Evolutionary conservation across 2,888 invertebrate species (phyloP), one percentile per base, ranked within the genome.

Genomic region (Melolontha melolontha): DNA sequence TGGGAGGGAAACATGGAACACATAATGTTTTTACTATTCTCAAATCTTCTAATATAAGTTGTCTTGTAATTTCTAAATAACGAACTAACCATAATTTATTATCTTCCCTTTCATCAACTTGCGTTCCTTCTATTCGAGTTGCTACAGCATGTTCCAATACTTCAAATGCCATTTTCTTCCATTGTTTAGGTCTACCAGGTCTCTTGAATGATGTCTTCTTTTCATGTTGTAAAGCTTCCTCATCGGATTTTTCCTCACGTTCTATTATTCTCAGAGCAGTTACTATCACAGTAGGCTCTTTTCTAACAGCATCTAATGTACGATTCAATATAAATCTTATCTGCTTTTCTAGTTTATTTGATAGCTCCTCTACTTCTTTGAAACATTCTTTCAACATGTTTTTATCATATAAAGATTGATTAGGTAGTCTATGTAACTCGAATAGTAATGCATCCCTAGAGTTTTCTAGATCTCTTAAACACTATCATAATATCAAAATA

Each of bases 21-120:
- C 95, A 95, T 0, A 95, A 84, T 0, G 93, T 93, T 81, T 96
- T 96, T 0, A 96, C 94, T 0, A 98, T 96, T 71, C 94, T 86
- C 71, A 98, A 84, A 83, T 98, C 97, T 80, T 97, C 96, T 5
- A 97, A 83, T 75, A 97, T 93, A 7, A 96, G 86, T 78, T 93
- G 93, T 42, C 97, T 86, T 0, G 93, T 93, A 44, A 86, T 79
- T 84, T 99, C 98, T 64, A 99, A 85, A 82, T 98, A 97, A 22
- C 95, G 86, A 2, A 97, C 97, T 11, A 99, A 86, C 98, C 98
- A 99, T 85, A 96, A 90, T 83, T 97, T 97, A 82, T 97, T 94
- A 75, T 93, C 92, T 16, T 88, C 88, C 22, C 97, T 86, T 78
- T 97, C 97, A 77, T 98, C 97, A 4, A 97, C 90, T 74, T 97